phyloP scores from a whole-genome alignment of 2,113 vertebrate species.

The Pachyramphus minor region DNA sequence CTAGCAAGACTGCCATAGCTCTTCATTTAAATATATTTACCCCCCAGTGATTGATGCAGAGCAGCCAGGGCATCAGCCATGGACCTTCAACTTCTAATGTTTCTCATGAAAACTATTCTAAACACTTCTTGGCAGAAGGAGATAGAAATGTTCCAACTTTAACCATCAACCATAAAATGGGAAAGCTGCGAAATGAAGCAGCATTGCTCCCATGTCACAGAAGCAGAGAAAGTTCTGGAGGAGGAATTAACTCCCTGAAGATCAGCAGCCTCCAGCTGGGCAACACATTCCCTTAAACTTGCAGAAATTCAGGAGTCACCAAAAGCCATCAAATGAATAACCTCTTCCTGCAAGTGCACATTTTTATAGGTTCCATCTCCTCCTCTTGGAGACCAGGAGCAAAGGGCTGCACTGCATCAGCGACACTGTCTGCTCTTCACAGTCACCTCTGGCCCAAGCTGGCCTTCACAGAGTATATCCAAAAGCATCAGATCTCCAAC shows the following conservation, averaged over 20 bases:
- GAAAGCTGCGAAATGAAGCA: background rate
- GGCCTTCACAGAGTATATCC: background rate
- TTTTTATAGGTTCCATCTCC: background rate
- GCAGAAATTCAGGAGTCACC: background rate
- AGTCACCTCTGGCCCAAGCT: background rate
- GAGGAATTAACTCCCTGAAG: background rate
- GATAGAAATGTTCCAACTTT: background rate
- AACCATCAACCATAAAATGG: background rate
- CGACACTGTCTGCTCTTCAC: background rate
- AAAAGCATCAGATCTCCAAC: background rate
- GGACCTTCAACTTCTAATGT: background rate
- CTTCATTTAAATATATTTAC: slow-evolving; percentile 14
- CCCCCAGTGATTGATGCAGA: background rate
- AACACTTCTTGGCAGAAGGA: background rate
- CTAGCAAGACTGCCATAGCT: background rate
- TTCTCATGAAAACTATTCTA: background rate
- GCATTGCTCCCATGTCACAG: background rate
- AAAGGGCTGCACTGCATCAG: background rate
- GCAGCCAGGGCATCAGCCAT: background rate
- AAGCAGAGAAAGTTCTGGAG: background rate
- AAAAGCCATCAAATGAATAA: background rate
- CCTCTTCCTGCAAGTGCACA: background rate
- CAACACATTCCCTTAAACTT: background rate
- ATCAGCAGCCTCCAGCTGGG: background rate
- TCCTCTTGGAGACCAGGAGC: background rate